Base-by-base conservation (phyloP, 2,113 vertebrate species). In the Athene noctua region DNA sequence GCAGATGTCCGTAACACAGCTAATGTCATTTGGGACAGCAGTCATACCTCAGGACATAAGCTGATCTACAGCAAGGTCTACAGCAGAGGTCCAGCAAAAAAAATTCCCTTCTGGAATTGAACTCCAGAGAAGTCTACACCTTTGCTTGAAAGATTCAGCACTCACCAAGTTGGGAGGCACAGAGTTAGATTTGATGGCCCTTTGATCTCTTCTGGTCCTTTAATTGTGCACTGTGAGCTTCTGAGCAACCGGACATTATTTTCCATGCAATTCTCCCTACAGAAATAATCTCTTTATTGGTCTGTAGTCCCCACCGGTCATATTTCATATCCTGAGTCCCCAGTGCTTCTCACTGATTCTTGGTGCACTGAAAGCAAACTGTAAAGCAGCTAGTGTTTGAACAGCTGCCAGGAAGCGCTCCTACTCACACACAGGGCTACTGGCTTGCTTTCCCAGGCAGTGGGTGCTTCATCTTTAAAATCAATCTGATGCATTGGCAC, bases 401-500 rank as follows among this genome's bases (percentile, higher is more conserved):
- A 82, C 86, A 95, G 93, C 94, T 97, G 97, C 96, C 96, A 97
- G 94, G 82, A 95, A 93, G 78, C 1, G 73, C 88, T 97, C 94
- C 93, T 91, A 80, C 88, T 97, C 10, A 0, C 74, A 80, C 10
- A 0, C 78, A 80, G 94, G 63, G 90, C 84, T 86, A 74, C 94
- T 59, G 84, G 90, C 92, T 96, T 95, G 58, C 94, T 97, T 97
- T 97, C 96, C 93, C 93, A 96, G 86, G 96, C 95, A 88, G 91
- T 92, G 96, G 94, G 91, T 95, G 90, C 93, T 93, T 97, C 94
- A 71, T 94, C 95, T 97, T 96, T 94, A 96, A 96, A 97, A 95
- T 95, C 90, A 93, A 89, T 96, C 95, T 93, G 97, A 96, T 93
- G 84, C 85, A 71, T 73, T 97, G 96, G 96, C 96, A 95, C 74